Base-by-base conservation (phyloP, 2,113 vertebrate species). In the Dicerorhinus sumatrensis region DNA sequence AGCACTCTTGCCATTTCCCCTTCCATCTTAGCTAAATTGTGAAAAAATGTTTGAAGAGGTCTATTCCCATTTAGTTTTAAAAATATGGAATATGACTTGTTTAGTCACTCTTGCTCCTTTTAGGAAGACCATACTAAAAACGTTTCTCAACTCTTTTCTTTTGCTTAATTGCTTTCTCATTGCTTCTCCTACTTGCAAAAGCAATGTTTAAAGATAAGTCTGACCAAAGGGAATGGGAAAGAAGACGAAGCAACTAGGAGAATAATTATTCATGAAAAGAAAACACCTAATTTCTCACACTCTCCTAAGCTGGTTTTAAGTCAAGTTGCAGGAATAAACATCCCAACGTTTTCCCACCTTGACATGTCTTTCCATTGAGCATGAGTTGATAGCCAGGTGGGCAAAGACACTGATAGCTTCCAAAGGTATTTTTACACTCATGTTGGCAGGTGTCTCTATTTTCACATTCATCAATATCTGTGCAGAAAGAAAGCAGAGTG, bases 391-490 rank as follows among this genome's bases (percentile, higher is more conserved):
- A 99, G 23, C 99, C 99, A 0, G 96, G 42, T 0, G 99, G 99
- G 98, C 99, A 99, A 62, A 99, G 31, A 84, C 99, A 99, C 91
- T 99, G 99, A 97, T 99, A 99, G 96, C 99, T 99, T 33, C 99
- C 99, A 11, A 98, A 98, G 69, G 99, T 99, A 98, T 99, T 99
- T 96, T 99, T 98, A 98, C 99, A 99, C 91, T 99, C 99, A 0
- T 99, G 99, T 97, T 99, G 99, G 96, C 99, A 99, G 2, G 95
- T 89, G 33, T 99, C 99, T 94, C 99, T 99, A 94, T 98, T 99
- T 97, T 99, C 99, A 98, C 99, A 99, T 97, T 99, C 99, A 89
- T 99, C 99, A 14, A 99, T 99, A 98, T 99, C 99, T 99, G 99
- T 3, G 72, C 42, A 65, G 75, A 76, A 97, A 93, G 98, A 97